Conservation (phyloP, 1,140 invertebrate species). For the Drosophila novamexicana region DNA sequence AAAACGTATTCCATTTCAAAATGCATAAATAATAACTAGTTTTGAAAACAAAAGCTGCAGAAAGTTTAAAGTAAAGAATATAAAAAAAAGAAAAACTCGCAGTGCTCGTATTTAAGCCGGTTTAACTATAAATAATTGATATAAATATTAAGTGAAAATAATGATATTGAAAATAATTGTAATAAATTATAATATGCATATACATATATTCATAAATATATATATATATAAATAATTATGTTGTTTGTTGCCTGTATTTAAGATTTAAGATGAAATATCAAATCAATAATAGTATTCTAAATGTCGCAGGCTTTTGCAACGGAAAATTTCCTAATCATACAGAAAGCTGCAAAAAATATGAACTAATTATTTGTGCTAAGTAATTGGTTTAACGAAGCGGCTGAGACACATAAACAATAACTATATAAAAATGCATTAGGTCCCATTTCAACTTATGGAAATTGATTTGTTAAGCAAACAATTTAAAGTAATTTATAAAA, state of each 20-base stretch:
- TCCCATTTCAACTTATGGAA: too few species aligned
- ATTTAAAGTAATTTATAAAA: neutral
- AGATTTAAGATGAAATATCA: conserved; percentile 56
- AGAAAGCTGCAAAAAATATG: conserved; percentile 10
- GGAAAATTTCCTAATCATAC: conserved; percentile 23
- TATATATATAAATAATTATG: conserved; percentile 44
- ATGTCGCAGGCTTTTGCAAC: conserved; percentile 39
- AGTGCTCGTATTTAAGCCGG: conserved; percentile 18
- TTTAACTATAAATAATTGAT: conserved; percentile 35
- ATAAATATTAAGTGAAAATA: conserved; percentile 13
- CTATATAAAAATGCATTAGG: neutral
- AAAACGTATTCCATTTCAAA: conserved; percentile 4
- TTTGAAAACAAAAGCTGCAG: conserved; percentile 18
- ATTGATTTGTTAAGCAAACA: neutral
- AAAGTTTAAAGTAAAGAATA: conserved; percentile 9
- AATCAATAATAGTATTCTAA: conserved; percentile 52
- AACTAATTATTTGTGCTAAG: conserved; percentile 12
- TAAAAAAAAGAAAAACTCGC: conserved; percentile 18
- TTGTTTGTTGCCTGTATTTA: conserved; percentile 73
- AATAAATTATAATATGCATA: conserved; percentile 43
- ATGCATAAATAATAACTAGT: conserved; percentile 25
- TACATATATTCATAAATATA: conserved; percentile 8
- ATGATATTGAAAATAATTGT: conserved; percentile 33
- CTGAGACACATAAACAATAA: neutral
- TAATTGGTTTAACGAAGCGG: conserved; percentile 7